phyloP scores from a whole-genome alignment of 2,888 invertebrate genomes.

The Lutraria lutraria region DNA sequence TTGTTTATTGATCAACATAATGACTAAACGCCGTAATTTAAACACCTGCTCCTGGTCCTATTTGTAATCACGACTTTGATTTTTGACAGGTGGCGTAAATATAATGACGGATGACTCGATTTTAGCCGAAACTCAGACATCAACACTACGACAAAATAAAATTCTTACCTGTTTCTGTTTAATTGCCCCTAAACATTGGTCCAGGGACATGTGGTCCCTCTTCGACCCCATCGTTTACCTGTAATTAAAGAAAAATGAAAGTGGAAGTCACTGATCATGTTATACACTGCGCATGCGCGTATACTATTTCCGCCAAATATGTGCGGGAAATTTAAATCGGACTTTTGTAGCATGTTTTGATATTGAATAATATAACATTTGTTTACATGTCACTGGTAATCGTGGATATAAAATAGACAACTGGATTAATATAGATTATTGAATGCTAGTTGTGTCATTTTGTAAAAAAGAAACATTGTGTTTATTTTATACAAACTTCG shows the following conservation, averaged over 20 bases:
- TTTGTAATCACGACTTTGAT: not conserved
- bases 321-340: conserved; percentile 31
- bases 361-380: too few relatives aligned
- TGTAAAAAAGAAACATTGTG: not conserved
- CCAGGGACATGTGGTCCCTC: conserved; percentile 71
- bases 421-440: not conserved
- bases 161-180: conserved; percentile 77
- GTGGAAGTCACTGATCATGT: conserved; percentile 28
- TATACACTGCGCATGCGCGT: conserved; percentile 22
- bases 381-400: not conserved
- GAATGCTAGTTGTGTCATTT: not conserved
- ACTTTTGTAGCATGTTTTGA: not conserved
- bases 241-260: conserved; percentile 50
- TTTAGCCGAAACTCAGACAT: not conserved
- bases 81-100: conserved; percentile 50
- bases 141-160: not conserved
- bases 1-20: not conserved
- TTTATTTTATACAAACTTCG: not conserved
- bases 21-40: not conserved
- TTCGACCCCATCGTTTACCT: conserved; percentile 74
- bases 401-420: not conserved
- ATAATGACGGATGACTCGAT: conserved; percentile 7
- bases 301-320: conserved; percentile 32
- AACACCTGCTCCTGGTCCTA: not conserved
- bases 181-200: conserved; percentile 73